Percentiles rank a stretch among this genome's conserved stretches.
Conservation (phyloP, 2,797 vertebrate species). For the Mormyrops attenuatus region DNA sequence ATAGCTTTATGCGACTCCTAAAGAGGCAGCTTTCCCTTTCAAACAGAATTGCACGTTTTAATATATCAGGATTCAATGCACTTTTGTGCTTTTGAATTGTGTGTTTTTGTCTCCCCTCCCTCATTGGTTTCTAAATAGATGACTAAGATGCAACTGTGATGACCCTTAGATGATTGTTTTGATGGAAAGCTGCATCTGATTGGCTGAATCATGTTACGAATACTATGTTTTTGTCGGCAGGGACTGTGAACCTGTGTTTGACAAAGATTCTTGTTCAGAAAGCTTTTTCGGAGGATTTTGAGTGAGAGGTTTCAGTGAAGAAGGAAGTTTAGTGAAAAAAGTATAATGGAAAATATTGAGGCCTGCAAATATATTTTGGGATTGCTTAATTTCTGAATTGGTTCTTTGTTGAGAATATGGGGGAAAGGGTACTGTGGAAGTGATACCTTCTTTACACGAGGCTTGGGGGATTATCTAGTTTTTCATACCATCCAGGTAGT, state of each 20-base stretch:
- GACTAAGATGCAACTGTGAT: background rate
- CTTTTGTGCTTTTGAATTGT: background rate
- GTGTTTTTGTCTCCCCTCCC: background rate
- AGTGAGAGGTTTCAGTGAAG: background rate
- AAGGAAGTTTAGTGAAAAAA: background rate
- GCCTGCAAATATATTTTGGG: background rate
- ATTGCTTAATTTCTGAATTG: background rate
- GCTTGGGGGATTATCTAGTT: too few relatives aligned
- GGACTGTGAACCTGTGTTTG: background rate
- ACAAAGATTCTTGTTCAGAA: background rate
- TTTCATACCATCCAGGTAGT: too few relatives aligned
- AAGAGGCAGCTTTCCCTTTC: background rate
- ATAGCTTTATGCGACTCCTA: background rate
- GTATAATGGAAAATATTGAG: background rate
- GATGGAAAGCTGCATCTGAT: background rate
- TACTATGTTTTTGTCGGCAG: background rate
- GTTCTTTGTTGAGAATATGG: background rate
- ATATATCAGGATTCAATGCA: background rate
- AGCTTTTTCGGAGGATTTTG: background rate
- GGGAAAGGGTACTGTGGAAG: background rate
- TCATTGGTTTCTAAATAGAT: background rate
- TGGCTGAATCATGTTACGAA: background rate
- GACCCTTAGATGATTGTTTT: background rate
- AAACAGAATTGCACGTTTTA: background rate
- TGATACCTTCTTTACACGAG: background rate